Evolutionary conservation across 2,888 invertebrate species (phyloP).

Genomic region (Pseudococcus jackbeardsleyi): DNA sequence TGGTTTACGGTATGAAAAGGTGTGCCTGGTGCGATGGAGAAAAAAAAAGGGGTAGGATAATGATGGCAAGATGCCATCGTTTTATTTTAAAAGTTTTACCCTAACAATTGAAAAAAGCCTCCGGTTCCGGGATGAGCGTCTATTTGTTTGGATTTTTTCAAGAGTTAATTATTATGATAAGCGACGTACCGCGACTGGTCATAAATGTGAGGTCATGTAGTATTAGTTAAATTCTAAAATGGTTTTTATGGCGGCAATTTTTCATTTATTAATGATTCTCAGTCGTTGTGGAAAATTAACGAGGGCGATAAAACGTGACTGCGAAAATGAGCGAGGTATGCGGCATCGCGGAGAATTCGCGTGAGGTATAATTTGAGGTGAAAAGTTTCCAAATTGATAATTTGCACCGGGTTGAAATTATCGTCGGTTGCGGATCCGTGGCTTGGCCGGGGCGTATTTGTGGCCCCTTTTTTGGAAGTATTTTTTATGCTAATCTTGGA

Average conservation of each 20-base stretch:
- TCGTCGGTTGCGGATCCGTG: not conserved
- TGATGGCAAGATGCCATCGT: slow-evolving; percentile 16
- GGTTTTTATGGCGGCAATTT: slow-evolving; percentile 31
- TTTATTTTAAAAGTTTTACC: slow-evolving; percentile 42
- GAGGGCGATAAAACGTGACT: slow-evolving; percentile 34
- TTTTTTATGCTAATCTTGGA: not conserved
- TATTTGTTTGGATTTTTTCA: not conserved
- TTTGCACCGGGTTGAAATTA: not conserved
- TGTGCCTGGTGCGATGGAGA: not conserved
- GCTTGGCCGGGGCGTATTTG: not conserved
- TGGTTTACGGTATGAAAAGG: not conserved
- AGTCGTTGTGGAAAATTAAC: slow-evolving; percentile 7
- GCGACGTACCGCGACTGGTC: not conserved
- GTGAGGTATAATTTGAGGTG: slow-evolving; percentile 32
- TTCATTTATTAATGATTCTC: slow-evolving; percentile 20
- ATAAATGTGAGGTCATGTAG: not conserved
- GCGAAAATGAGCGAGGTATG: slow-evolving; percentile 5
- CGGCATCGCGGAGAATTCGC: not conserved
- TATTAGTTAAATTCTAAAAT: slow-evolving; percentile 20
- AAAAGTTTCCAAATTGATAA: slow-evolving; percentile 46
- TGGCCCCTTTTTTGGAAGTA: not conserved
- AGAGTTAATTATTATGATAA: slow-evolving; percentile 40
- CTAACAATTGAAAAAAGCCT: slow-evolving; percentile 16
- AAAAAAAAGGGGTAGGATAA: not conserved
- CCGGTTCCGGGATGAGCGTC: slow-evolving; percentile 2